Conservation (phyloP, 2,797 vertebrate species). For the Carapus acus region DNA sequence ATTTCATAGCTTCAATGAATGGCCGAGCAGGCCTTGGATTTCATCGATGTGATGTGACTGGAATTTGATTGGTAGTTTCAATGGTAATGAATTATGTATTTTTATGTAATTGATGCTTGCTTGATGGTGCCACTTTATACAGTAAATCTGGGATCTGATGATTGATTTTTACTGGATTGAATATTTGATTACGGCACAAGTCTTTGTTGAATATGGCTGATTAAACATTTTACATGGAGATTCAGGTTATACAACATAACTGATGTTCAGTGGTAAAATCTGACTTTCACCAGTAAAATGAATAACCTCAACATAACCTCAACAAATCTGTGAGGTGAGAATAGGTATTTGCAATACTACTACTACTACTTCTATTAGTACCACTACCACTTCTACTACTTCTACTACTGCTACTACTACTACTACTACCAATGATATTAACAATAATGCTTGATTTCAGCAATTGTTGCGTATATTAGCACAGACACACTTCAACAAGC, state of each 20-base stretch:
- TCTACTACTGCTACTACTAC: too few species aligned
- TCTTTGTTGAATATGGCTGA: too few species aligned
- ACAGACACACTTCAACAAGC: slow-evolving; percentile 2
- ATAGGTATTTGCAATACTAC: too few species aligned
- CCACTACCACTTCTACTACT: too few species aligned
- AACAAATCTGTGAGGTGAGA: too few species aligned
- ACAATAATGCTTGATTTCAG: not conserved
- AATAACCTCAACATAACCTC: too few species aligned
- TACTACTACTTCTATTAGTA: too few species aligned
- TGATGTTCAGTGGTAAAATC: not conserved
- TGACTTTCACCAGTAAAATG: too few species aligned
- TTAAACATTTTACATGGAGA: too few species aligned
- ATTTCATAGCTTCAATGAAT: not conserved
- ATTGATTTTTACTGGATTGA: too few species aligned
- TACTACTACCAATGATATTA: not conserved
- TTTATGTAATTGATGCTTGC: not conserved
- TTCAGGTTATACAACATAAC: too few species aligned
- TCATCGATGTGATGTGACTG: slow-evolving; percentile 11
- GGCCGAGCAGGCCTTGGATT: slow-evolving; percentile 4
- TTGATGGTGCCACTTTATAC: not conserved
- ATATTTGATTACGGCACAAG: too few species aligned
- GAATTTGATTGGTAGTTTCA: not conserved
- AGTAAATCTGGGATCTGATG: not conserved
- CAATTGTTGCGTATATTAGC: slow-evolving; percentile 6
- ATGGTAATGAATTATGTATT: not conserved